Evolutionary conservation across 2,797 vertebrate species (phyloP).

Genomic region (Euthynnus affinis): DNA sequence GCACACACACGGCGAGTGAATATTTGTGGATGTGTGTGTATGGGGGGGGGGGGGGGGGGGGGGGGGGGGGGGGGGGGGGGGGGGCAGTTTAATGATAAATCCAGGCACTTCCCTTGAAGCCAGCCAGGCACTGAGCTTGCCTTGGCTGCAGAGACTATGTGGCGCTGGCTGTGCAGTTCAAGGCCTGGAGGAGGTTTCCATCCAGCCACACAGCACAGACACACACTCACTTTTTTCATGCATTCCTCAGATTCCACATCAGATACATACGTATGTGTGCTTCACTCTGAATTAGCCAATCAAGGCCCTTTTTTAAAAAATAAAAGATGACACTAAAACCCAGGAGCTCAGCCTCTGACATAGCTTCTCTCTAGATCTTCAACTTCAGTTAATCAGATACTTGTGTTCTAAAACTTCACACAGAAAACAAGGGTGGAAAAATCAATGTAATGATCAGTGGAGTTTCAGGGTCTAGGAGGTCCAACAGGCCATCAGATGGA

Average conservation of each 20-base stretch:
- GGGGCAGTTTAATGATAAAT: conserved; percentile 42
- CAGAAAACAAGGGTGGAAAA: background rate
- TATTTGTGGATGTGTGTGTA: no score
- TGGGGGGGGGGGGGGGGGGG: background rate
- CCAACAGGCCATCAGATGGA: background rate
- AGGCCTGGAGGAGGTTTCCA: conserved; percentile 63
- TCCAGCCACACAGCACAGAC: conserved; percentile 34
- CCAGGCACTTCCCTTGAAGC: conserved; percentile 47
- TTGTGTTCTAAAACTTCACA: background rate
- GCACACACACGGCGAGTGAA: background rate
- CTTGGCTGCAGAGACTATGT: conserved; percentile 43
- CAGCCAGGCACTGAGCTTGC: conserved; percentile 32
- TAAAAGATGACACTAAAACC: background rate
- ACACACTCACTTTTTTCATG: conserved; percentile 51
- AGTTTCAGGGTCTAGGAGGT: background rate
- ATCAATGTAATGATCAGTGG: background rate
- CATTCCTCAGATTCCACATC: conserved; percentile 80
- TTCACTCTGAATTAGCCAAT: conserved; percentile 20
- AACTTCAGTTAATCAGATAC: background rate
- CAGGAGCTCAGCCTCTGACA: background rate
- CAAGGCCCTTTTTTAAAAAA: background rate
- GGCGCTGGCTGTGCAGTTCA: conserved; percentile 51
- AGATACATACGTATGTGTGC: conserved; percentile 24
- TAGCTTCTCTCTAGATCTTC: background rate
- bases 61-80: background rate